These are phyloP conservation scores for Salvelinus namaycush DNA, from an alignment of 2,113 vertebrate genomes.

Conservation along the genomic window DNA sequence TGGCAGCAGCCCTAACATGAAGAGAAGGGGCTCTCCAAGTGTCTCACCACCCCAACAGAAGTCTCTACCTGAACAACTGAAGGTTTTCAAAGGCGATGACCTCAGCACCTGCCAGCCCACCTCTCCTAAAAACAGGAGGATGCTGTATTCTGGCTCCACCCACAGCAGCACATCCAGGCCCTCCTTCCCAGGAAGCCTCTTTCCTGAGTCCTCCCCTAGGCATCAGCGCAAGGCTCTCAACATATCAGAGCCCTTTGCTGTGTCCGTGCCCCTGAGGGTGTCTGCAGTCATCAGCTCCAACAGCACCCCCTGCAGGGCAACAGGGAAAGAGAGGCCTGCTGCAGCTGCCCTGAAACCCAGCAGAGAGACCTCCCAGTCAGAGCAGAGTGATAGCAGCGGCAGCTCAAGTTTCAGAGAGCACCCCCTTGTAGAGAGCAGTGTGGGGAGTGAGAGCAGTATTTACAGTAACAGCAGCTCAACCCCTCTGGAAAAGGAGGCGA, in stretches of 20 bases:
- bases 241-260: slow-evolving; percentile 94
- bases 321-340: slow-evolving; percentile 80
- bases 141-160: slow-evolving; percentile 86
- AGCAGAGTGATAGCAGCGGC: slow-evolving; percentile 39
- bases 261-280: slow-evolving; percentile 89
- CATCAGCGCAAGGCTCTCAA: slow-evolving; percentile 93
- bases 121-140: slow-evolving; percentile 86
- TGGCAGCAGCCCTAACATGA: slow-evolving; percentile 53
- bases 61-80: slow-evolving; percentile 88
- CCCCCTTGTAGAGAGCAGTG: slow-evolving; percentile 32
- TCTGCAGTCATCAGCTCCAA: slow-evolving; percentile 95
- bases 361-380: slow-evolving; percentile 49
- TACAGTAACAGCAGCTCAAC: slow-evolving; percentile 61
- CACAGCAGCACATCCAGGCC: slow-evolving; percentile 76
- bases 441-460: slow-evolving; percentile 28
- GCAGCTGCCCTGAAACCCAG: slow-evolving; percentile 67
- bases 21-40: slow-evolving; percentile 46
- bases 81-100: slow-evolving; percentile 89
- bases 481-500: slow-evolving; percentile 58
- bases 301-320: slow-evolving; percentile 87
- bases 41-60: slow-evolving; percentile 64
- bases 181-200: slow-evolving; percentile 84
- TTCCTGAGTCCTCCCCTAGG: slow-evolving; percentile 91
- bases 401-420: slow-evolving; percentile 40
- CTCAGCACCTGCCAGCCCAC: slow-evolving; percentile 80